Evolutionary conservation across 2,888 invertebrate species (phyloP), one percentile per base, ranked within the genome.

Genomic region (Clusia tigrina): DNA sequence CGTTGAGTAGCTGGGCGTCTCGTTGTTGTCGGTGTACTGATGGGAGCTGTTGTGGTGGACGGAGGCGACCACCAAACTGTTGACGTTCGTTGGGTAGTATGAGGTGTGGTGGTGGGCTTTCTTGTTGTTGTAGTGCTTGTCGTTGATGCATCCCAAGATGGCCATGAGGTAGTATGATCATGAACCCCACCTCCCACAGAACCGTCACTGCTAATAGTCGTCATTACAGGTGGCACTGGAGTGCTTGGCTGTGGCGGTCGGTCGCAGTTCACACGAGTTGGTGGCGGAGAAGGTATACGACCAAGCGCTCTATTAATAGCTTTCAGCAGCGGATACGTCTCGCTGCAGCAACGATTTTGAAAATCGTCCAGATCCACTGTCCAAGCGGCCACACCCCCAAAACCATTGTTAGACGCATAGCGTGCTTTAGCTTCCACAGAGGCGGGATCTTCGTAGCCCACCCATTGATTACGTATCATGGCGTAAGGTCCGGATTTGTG

Each of bases 281-380:
- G 85, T 2, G 88, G 86, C 2, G 87, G 85, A 5, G 86, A 80
- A 1, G 87, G 85, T 2, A 86, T 74, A 9, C 88, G 85, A 26
- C 92, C 92, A 23, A 96, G 83, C 0, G 90, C 94, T 18, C 91
- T 86, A 66, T 93, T 93, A 1, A 95, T 88, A 1, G 91, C 89
- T 48, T 90, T 88, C 12, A 95, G 84, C 51, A 95, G 82, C 0
- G 95, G 93, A 70, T 89, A 94, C 0, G 92, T 85, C 76, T 93
- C 94, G 2, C 85, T 85, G 77, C 95, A 95, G 80, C 95, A 96
- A 1, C 88, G 87, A 82, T 95, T 95, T 69, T 88, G 88, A 79
- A 93, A 95, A 80, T 96, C 95, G 71, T 95, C 95, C 71, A 95
- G 81, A 79, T 95, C 95, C 2, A 94, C 87, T 0, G 95, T 94